Percentiles rank a stretch among this genome's conserved stretches.
phyloP scores from a whole-genome alignment of 1,140 invertebrate genomes.

The Vollenhovia emeryi region DNA sequence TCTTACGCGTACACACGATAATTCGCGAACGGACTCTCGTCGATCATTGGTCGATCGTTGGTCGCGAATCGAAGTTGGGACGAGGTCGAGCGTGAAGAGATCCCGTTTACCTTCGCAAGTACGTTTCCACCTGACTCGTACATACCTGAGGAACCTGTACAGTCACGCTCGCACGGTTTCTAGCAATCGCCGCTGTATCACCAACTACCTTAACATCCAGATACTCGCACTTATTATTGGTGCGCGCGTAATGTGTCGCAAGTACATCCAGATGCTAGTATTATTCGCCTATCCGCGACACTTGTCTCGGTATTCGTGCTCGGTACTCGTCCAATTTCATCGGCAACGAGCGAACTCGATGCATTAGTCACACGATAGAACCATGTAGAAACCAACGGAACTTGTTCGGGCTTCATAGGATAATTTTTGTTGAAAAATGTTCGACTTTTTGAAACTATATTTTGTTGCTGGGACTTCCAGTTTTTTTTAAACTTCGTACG shows the following conservation, averaged over 20 bases:
- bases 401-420: background rate
- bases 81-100: slow-evolving; percentile 60
- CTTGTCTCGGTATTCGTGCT: background rate
- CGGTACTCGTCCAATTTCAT: background rate
- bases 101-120: slow-evolving; percentile 70
- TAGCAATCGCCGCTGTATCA: slow-evolving; percentile 20
- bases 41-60: slow-evolving; percentile 54
- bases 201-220: slow-evolving; percentile 14
- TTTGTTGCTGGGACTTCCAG: too few relatives aligned
- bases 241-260: background rate
- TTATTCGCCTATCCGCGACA: background rate
- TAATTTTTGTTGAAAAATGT: background rate
- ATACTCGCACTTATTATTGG: background rate
- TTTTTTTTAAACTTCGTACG: too few relatives aligned
- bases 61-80: slow-evolving; percentile 51
- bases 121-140: slow-evolving; percentile 56
- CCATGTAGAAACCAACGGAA: background rate
- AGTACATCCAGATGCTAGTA: background rate
- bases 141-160: slow-evolving; percentile 55
- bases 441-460: background rate
- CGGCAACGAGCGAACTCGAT: background rate
- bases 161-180: slow-evolving; percentile 60
- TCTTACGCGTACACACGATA: slow-evolving; percentile 29
- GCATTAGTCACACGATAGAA: background rate
- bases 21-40: slow-evolving; percentile 29